A percentile compares a stretch with the other conserved stretches of the same genome.
Conservation (phyloP, 2,888 invertebrate genomes). For the Conistra vaccinii region DNA sequence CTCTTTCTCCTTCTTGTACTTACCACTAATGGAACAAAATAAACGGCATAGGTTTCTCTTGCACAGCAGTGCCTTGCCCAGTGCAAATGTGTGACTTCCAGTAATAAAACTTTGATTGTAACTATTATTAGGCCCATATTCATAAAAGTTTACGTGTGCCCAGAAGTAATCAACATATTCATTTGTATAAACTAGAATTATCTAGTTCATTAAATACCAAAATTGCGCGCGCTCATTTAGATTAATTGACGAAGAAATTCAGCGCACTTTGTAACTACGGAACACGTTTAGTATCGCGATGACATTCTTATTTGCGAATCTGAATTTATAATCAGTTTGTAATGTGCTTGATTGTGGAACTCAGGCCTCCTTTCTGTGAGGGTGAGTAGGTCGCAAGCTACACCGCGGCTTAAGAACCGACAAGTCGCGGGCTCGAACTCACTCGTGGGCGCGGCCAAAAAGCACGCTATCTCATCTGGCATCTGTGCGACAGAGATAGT, state of each 20-base stretch:
- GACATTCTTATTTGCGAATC: not conserved
- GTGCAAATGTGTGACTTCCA: no score
- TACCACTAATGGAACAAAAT: not conserved
- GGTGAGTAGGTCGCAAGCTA: no score
- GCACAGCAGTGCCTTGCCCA: no score
- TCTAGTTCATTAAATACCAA: constrained; percentile 35
- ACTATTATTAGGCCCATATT: not conserved
- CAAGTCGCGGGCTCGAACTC: no score
- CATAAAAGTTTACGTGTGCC: constrained; percentile 7
- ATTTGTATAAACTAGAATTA: constrained; percentile 42
- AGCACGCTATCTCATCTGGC: no score
- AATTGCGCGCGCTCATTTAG: constrained; percentile 33
- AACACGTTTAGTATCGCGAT: not conserved
- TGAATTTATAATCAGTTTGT: not conserved
- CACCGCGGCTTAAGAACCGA: no score
- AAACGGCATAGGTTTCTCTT: no score
- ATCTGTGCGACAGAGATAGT: no score
- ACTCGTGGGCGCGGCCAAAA: no score
- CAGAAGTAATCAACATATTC: constrained; percentile 9
- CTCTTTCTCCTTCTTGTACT: no score
- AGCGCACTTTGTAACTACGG: not conserved
- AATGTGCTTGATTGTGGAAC: not conserved
- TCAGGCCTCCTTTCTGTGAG: not conserved
- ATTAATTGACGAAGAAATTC: constrained; percentile 52
- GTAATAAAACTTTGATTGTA: not conserved